Evolutionary conservation across 2,888 invertebrate genomes (phyloP).

Genomic region (Digitonthophagus gazella): DNA sequence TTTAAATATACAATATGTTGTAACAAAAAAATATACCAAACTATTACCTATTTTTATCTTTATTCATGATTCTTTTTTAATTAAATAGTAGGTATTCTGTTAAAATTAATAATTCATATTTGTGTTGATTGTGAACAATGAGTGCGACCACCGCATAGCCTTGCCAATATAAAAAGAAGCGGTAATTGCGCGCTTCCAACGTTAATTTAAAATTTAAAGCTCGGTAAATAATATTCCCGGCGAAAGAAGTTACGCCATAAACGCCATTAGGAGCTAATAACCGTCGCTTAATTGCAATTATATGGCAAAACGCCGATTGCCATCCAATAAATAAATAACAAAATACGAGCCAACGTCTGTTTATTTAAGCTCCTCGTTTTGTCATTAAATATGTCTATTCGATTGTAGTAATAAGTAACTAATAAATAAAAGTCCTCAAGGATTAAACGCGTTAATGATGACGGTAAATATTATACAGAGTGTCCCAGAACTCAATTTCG

Average conservation of each 20-base stretch:
- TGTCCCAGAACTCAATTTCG: too few relatives aligned
- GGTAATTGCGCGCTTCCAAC: neutral
- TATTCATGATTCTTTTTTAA: neutral
- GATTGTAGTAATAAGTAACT: neutral
- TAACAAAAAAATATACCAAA: neutral
- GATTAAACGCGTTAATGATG: too few relatives aligned
- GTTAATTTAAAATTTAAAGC: neutral
- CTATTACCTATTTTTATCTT: neutral
- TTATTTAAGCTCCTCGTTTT: neutral
- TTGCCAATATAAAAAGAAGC: neutral
- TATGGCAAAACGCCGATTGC: neutral
- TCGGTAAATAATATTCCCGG: neutral
- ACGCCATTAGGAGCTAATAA: neutral
- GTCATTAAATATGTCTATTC: neutral
- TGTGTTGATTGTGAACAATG: neutral
- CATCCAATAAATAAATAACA: neutral
- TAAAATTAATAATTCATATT: neutral
- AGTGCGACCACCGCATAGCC: neutral
- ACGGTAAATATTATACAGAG: too few relatives aligned
- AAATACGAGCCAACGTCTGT: neutral
- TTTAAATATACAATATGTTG: too few relatives aligned
- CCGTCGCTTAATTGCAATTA: neutral
- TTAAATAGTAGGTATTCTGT: neutral
- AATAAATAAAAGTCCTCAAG: neutral
- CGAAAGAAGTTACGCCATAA: neutral